Evolutionary conservation across 2,113 vertebrate genomes (phyloP).

Genomic region (Epinephelus moara): DNA sequence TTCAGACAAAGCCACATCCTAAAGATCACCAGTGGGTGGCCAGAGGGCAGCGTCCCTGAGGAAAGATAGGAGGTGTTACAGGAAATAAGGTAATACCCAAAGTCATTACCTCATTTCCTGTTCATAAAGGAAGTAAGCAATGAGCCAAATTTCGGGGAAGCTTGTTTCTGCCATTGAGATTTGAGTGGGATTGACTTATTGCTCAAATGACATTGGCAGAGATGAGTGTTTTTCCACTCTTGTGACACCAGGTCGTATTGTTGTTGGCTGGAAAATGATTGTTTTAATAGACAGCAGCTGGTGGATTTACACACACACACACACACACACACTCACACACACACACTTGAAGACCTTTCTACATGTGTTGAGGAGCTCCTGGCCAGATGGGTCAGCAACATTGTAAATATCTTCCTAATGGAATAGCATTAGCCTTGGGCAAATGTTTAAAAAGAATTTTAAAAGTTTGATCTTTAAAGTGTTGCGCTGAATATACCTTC

Average conservation of each 20-base stretch:
- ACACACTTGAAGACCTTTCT: constrained; percentile 17
- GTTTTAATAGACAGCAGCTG: constrained; percentile 62
- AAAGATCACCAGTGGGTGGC: constrained; percentile 42
- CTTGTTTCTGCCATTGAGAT: not conserved
- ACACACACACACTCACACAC: not conserved
- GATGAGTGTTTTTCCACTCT: constrained; percentile 53
- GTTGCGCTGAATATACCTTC: not conserved
- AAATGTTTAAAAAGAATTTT: constrained; percentile 21
- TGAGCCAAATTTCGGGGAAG: not conserved
- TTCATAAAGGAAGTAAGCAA: constrained; percentile 26
- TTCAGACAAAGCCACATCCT: constrained; percentile 57
- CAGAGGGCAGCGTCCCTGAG: constrained; percentile 2
- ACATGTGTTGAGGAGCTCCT: constrained; percentile 9
- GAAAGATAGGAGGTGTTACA: constrained; percentile 51
- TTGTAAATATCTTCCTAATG: constrained; percentile 25
- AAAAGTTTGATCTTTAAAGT: not conserved
- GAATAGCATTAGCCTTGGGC: not conserved
- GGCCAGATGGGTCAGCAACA: constrained; percentile 5
- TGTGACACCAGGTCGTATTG: constrained; percentile 45
- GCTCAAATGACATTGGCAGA: constrained; percentile 44
- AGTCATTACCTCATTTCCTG: constrained; percentile 67
- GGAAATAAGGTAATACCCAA: constrained; percentile 63
- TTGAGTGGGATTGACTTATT: constrained; percentile 15
- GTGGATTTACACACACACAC: constrained; percentile 30
- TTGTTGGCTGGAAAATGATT: constrained; percentile 44